phyloP scores from a whole-genome alignment of 2,888 invertebrate species.

The Tipula lateralis region DNA sequence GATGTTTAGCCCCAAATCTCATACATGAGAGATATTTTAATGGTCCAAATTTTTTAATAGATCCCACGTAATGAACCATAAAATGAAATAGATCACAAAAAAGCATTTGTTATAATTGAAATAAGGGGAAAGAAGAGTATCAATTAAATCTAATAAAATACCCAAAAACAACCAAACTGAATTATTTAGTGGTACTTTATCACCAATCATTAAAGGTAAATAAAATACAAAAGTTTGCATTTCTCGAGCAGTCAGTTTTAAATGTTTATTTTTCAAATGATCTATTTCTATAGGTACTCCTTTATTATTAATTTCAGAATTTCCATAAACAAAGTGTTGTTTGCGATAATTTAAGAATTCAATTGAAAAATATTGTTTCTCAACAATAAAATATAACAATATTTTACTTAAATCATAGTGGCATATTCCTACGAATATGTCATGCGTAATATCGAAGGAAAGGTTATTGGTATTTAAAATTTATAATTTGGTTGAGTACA shows the following conservation, averaged over 20 bases:
- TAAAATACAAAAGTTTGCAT: slow-evolving; percentile 31
- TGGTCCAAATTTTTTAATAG: neutral
- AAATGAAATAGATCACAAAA: neutral
- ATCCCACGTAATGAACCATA: neutral
- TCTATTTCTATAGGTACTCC: neutral
- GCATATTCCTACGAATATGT: too few relatives aligned
- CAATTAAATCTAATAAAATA: slow-evolving; percentile 30
- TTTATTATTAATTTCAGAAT: too few relatives aligned
- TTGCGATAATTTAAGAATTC: neutral
- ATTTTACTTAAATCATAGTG: too few relatives aligned
- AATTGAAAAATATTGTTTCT: neutral
- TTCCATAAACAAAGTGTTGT: too few relatives aligned
- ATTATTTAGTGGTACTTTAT: too few relatives aligned
- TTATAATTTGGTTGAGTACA: slow-evolving; percentile 28
- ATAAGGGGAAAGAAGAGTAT: neutral
- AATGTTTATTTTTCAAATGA: slow-evolving; percentile 14
- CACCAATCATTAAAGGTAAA: slow-evolving; percentile 31
- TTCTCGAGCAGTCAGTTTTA: slow-evolving; percentile 26
- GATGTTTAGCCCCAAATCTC: too few relatives aligned
- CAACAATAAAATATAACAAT: too few relatives aligned
- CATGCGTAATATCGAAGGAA: slow-evolving; percentile 33
- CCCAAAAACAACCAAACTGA: too few relatives aligned
- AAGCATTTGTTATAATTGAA: neutral
- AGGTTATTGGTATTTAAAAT: slow-evolving; percentile 32
- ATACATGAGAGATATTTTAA: too few relatives aligned